Evolutionary conservation across 2,888 invertebrate species (phyloP), one percentile per base, ranked within the genome.

Genomic region (Thelaira solivaga): DNA sequence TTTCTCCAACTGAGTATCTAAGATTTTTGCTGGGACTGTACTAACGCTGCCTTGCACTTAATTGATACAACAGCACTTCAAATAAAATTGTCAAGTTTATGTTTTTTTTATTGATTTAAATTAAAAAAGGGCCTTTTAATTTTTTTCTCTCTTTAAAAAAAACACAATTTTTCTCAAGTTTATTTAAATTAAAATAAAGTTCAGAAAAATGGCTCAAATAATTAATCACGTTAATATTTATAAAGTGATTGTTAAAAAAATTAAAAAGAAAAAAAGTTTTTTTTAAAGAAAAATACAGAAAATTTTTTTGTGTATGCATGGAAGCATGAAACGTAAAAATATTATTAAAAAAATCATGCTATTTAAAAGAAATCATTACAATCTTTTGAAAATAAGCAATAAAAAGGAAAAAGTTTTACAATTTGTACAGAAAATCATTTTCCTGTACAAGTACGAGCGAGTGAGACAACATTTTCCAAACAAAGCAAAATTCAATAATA

Each of bases 311-410:
- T 43, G 11, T 8, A 61, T 41, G 51, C 22, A 51, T 51, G 26
- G 51, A 16, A 47, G 24, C 24, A n/a, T 47, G 45, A 45, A 67
- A 55, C 43, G 18, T 67, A 29, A 51, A 64, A 36, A 47, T 8
- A 26, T 10, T 29, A 41, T 20, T 3, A 59, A 61, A 43, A 47
- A 26, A 16, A 45, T 26, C 49, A 59, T 67, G 53, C 53, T 43
- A n/a, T 18, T 53, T 36, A 53, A 62, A 71, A 18, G 34, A 62
- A 62, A 71, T 62, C 13, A 43, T 71, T 62, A 53, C 53, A 62
- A 71, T 62, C 24, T 39, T 59, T 71, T 43, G 22, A 20, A 26
- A 62, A 71, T 51, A 11, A 61, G 18, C 16, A 29, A 69, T 10
- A 22, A 62, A n/a, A n/a, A 62, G 1, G 20, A 20, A 71, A 55